A percentile compares a stretch with the other conserved stretches of the same genome.
Conservation (phyloP, 2,888 invertebrate genomes). For the Scrobipalpa atriplicella region DNA sequence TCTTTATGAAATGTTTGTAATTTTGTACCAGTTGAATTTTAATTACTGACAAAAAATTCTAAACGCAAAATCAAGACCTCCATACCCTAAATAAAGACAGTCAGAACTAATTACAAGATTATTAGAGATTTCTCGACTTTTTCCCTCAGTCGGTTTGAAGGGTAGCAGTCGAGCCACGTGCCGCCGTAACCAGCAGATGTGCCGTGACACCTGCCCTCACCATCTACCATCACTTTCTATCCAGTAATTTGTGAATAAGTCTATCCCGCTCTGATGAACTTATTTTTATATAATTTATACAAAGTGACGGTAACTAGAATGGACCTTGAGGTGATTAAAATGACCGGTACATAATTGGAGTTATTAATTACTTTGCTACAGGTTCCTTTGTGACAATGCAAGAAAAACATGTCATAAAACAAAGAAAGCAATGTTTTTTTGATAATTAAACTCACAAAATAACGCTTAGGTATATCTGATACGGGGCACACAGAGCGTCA, state of each 20-base stretch:
- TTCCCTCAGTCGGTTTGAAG: constrained; percentile 69
- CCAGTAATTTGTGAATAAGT: constrained; percentile 52
- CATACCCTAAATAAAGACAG: constrained; percentile 35
- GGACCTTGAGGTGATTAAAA: constrained; percentile 73
- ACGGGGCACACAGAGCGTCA: no score
- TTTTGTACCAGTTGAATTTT: not conserved
- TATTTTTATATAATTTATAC: constrained; percentile 82
- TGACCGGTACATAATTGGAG: constrained; percentile 61
- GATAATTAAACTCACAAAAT: no score
- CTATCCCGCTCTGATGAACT: constrained; percentile 70
- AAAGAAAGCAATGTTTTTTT: not conserved
- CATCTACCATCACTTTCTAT: constrained; percentile 69
- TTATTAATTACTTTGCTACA: not conserved
- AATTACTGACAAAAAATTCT: not conserved
- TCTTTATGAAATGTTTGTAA: no score
- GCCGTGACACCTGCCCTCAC: constrained; percentile 79
- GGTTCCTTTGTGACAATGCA: not conserved
- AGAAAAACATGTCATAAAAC: no score
- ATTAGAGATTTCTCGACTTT: constrained; percentile 64
- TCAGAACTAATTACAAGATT: constrained; percentile 50
- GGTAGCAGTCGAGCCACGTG: constrained; percentile 81
- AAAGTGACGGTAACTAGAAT: constrained; percentile 80
- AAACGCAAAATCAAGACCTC: not conserved
- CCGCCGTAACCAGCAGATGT: constrained; percentile 75
- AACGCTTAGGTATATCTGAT: no score